These are phyloP conservation scores for Lithophane socia DNA, from an alignment of 2,888 invertebrate species.

Conservation along the genomic window DNA sequence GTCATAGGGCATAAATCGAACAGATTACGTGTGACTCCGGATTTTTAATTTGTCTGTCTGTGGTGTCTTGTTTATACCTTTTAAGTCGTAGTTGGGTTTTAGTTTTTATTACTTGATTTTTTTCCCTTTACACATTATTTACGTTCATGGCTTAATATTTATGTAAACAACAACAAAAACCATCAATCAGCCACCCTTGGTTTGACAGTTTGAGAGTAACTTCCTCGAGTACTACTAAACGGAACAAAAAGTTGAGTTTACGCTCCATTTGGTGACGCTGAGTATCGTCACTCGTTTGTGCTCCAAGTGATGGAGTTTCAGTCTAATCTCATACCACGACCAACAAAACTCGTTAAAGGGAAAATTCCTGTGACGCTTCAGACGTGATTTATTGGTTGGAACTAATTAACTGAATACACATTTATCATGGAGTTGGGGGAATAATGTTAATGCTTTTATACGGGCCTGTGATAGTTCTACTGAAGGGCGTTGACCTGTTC, in stretches of 20 bases:
- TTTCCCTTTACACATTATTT: conserved; percentile 8
- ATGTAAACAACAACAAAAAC: conserved; percentile 36
- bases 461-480: not conserved
- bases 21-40: too few relatives aligned
- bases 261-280: conserved; percentile 59
- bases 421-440: conserved; percentile 52
- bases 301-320: conserved; percentile 57
- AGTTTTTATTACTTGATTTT: too few relatives aligned
- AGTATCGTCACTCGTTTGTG: conserved; percentile 39
- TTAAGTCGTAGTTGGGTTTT: too few relatives aligned
- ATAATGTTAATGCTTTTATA: conserved; percentile 10
- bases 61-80: too few relatives aligned
- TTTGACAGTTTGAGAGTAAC: conserved; percentile 62
- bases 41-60: too few relatives aligned
- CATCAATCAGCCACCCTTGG: conserved; percentile 61
- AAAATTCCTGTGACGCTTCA: conserved; percentile 53
- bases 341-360: conserved; percentile 61
- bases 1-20: too few relatives aligned
- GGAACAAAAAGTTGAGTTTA: conserved; percentile 58
- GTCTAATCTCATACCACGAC: conserved; percentile 47
- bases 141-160: conserved; percentile 20
- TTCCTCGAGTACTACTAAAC: conserved; percentile 58
- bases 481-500: conserved; percentile 1
- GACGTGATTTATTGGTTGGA: conserved; percentile 50
- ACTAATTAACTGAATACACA: conserved; percentile 56